These are phyloP conservation scores for Zele albiditarsus DNA, from an alignment of 2,888 invertebrate species.

Conservation along the genomic window DNA sequence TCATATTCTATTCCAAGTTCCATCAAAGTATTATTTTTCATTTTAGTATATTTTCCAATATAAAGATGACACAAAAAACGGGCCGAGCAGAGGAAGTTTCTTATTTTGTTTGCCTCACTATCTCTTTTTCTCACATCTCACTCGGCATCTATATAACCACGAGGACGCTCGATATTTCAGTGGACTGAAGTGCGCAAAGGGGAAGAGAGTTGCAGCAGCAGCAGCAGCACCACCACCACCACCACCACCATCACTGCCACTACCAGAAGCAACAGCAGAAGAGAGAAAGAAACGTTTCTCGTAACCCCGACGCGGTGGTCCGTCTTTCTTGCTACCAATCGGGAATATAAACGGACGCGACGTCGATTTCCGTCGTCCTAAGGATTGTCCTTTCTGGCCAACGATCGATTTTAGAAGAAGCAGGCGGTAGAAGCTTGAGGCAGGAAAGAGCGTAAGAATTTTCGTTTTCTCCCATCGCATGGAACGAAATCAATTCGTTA, in stretches of 20 bases:
- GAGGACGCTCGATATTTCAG: slow-evolving; percentile 64
- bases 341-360: background rate
- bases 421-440: no score
- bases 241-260: no score
- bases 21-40: no score
- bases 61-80: no score
- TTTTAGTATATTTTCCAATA: no score
- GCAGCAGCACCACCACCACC: no score
- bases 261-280: background rate
- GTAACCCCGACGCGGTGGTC: slow-evolving; percentile 35
- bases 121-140: no score
- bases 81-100: no score
- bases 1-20: slow-evolving; percentile 1
- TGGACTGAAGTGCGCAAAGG: background rate
- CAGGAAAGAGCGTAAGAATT: background rate
- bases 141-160: background rate
- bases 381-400: background rate
- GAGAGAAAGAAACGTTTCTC: slow-evolving; percentile 11
- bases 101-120: no score
- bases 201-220: slow-evolving; percentile 24
- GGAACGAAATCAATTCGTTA: background rate
- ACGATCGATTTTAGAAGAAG: slow-evolving; percentile 3
- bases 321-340: slow-evolving; percentile 7
- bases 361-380: background rate
- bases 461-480: background rate